phyloP scores from a whole-genome alignment of 1,140 invertebrate genomes.

The Coenobita brevimanus region DNA sequence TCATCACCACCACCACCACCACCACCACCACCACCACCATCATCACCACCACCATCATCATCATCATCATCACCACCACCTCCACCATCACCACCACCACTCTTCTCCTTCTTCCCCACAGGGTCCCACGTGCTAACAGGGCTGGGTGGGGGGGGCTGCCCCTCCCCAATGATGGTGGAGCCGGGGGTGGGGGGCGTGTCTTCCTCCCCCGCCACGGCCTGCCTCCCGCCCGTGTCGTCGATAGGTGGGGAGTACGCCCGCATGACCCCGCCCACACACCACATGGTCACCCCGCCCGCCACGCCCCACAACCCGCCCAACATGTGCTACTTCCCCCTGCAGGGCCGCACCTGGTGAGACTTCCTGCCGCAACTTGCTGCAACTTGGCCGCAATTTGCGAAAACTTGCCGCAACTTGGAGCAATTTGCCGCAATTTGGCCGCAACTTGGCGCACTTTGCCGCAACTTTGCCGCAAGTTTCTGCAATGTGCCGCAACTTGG shows the following conservation, averaged over 20 bases:
- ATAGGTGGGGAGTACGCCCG: constrained; percentile 57
- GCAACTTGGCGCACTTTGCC: too few relatives aligned
- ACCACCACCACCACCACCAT: too few relatives aligned
- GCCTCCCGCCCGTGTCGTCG: constrained; percentile 56
- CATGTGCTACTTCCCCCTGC: constrained; percentile 64
- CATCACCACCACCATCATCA: too few relatives aligned
- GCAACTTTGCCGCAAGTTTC: too few relatives aligned
- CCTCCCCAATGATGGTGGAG: constrained; percentile 57
- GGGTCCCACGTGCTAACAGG: constrained; percentile 52
- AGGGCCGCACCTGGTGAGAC: constrained; percentile 63
- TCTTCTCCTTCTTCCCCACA: not conserved
- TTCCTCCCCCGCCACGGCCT: constrained; percentile 39
- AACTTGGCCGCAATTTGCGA: too few relatives aligned
- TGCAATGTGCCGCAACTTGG: too few relatives aligned
- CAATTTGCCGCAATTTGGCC: too few relatives aligned
- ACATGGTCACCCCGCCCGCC: constrained; percentile 56
- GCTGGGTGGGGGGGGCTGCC: constrained; percentile 34
- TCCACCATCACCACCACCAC: not conserved
- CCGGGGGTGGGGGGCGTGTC: constrained; percentile 30
- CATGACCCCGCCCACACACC: constrained; percentile 55
- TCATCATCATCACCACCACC: too few relatives aligned
- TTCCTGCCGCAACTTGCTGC: too few relatives aligned
- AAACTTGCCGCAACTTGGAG: too few relatives aligned
- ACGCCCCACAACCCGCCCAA: constrained; percentile 55
- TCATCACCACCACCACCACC: too few relatives aligned